Evolutionary conservation across 2,888 invertebrate genomes (phyloP).

Genomic region (Parapristionchus giblindavisi): DNA sequence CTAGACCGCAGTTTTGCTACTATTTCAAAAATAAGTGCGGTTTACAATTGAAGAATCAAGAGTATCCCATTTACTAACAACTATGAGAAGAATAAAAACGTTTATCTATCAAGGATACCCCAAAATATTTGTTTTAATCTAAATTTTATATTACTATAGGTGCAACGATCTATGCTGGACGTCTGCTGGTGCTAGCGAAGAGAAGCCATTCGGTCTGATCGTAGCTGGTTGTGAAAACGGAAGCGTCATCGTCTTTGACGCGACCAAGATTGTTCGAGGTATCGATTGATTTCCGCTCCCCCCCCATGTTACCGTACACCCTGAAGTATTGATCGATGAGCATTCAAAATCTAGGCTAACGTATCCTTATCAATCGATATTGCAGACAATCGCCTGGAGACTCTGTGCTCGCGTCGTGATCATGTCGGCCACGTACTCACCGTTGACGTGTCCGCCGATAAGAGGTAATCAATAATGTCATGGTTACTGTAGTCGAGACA

Average conservation of each 20-base stretch:
- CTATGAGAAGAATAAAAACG: not conserved
- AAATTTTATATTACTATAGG: slow-evolving; percentile 29
- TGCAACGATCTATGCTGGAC: slow-evolving; percentile 47
- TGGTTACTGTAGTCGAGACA: not conserved
- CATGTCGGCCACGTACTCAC: slow-evolving; percentile 46
- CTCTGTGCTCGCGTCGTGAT: slow-evolving; percentile 39
- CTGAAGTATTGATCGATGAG: too few species aligned
- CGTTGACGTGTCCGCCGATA: slow-evolving; percentile 43
- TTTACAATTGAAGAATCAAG: too few species aligned
- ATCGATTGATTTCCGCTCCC: not conserved
- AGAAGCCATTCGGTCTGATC: slow-evolving; percentile 43
- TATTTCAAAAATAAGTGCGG: too few species aligned
- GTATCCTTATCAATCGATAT: too few species aligned
- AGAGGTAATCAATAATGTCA: slow-evolving; percentile 20
- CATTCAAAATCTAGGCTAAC: too few species aligned
- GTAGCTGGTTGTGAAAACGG: slow-evolving; percentile 48
- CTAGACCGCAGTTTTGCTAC: too few species aligned
- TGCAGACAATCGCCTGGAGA: slow-evolving; percentile 38
- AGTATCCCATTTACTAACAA: too few species aligned
- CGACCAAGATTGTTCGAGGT: slow-evolving; percentile 40
- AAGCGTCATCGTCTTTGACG: slow-evolving; percentile 46
- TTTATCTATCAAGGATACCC: too few species aligned
- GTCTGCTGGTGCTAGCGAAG: slow-evolving; percentile 38
- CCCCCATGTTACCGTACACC: too few species aligned
- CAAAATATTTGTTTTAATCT: too few species aligned